These are phyloP conservation scores for Platyrinchus mystaceus DNA, from an alignment of 2,797 vertebrate genomes.

Conservation along the genomic window DNA sequence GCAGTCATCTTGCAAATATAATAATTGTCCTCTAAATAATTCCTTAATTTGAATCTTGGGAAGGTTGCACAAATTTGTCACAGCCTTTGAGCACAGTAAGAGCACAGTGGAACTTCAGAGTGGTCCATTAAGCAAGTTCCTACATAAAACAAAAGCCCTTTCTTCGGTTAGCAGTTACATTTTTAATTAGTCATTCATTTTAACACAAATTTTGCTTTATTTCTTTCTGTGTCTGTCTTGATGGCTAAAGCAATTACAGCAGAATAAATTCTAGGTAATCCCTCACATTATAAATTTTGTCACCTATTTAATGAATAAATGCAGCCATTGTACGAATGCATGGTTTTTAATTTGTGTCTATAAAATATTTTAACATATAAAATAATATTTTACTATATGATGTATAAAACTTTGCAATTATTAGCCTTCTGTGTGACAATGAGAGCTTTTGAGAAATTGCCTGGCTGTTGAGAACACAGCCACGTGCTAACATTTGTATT, in stretches of 20 bases:
- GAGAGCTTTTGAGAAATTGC: conserved; percentile 13
- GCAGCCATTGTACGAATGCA: not conserved
- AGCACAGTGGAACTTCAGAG: not conserved
- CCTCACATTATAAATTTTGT: not conserved
- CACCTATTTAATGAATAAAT: not conserved
- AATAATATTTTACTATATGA: not conserved
- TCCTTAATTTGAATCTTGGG: not conserved
- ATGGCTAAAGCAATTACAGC: not conserved
- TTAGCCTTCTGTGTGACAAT: not conserved
- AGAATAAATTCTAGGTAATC: not conserved
- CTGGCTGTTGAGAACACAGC: conserved; percentile 25
- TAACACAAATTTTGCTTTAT: not conserved
- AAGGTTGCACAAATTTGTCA: conserved; percentile 25
- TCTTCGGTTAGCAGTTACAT: not conserved
- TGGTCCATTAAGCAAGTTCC: not conserved
- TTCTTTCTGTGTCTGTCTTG: not conserved
- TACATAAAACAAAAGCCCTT: not conserved
- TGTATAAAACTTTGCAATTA: not conserved
- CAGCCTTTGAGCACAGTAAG: conserved; percentile 29
- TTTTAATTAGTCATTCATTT: conserved; percentile 45
- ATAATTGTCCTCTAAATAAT: not conserved
- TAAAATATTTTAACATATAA: not conserved
- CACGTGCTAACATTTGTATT: not conserved
- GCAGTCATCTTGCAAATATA: not conserved
- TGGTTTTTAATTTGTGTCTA: not conserved